A percentile compares a stretch with the other conserved stretches of the same genome.
These are phyloP conservation scores for Drosophila subquinaria DNA, from an alignment of 2,888 invertebrate species.

Conservation along the genomic window DNA sequence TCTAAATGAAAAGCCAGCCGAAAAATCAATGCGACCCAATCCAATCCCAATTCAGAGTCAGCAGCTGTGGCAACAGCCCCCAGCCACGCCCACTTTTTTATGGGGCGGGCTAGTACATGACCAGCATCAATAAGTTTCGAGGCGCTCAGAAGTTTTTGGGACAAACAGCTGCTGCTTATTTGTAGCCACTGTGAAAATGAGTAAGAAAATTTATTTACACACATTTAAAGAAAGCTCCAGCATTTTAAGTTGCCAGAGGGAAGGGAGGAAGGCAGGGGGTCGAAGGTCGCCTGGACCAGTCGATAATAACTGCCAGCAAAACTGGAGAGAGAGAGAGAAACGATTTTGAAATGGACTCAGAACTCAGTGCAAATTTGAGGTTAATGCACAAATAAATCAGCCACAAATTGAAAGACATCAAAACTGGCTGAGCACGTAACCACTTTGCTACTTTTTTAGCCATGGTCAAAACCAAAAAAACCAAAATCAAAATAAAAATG, in stretches of 20 bases:
- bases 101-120: slow-evolving; percentile 58
- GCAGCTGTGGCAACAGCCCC: slow-evolving; percentile 55
- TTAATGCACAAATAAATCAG: slow-evolving; percentile 78
- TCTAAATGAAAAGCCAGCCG: slow-evolving; percentile 65
- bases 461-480: slow-evolving; percentile 4
- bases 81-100: slow-evolving; percentile 10
- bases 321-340: slow-evolving; percentile 14
- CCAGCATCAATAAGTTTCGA: slow-evolving; percentile 74
- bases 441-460: not conserved
- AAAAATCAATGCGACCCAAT: slow-evolving; percentile 65
- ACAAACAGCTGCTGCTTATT: slow-evolving; percentile 60
- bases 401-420: slow-evolving; percentile 76
- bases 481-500: slow-evolving; percentile 13
- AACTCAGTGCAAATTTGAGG: slow-evolving; percentile 72
- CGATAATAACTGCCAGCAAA: slow-evolving; percentile 65
- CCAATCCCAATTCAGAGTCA: slow-evolving; percentile 21
- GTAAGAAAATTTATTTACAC: slow-evolving; percentile 71
- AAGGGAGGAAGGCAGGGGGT: not conserved
- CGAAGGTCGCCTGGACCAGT: slow-evolving; percentile 26
- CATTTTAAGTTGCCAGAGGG: slow-evolving; percentile 42
- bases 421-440: slow-evolving; percentile 61
- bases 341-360: slow-evolving; percentile 53
- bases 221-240: slow-evolving; percentile 31
- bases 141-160: slow-evolving; percentile 44
- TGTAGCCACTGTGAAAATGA: slow-evolving; percentile 60